Percentiles rank a stretch among this genome's conserved stretches.
Evolutionary conservation across 2,797 vertebrate genomes (phyloP).

Genomic region (Emydoidea blandingii): DNA sequence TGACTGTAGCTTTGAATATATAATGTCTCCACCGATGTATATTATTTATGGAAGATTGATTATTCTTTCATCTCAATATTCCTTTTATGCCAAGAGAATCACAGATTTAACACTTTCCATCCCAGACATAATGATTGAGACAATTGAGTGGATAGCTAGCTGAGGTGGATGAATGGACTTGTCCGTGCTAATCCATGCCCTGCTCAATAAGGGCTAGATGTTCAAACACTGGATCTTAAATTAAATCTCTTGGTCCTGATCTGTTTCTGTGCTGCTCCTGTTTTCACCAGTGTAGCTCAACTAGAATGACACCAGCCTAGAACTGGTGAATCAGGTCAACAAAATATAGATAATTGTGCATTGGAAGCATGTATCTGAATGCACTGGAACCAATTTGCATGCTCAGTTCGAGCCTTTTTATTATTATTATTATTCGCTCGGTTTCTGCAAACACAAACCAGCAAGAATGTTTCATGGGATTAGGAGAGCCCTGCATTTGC

Average conservation of each 20-base stretch:
- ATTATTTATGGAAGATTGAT: slow-evolving; percentile 85
- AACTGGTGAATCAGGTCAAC: neutral
- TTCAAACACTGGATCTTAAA: neutral
- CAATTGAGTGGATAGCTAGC: neutral
- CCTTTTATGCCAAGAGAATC: slow-evolving; percentile 72
- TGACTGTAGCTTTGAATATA: slow-evolving; percentile 79
- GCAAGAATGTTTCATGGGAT: neutral
- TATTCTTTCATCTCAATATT: slow-evolving; percentile 79
- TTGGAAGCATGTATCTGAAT: neutral
- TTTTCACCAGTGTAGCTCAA: neutral
- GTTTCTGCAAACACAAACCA: neutral
- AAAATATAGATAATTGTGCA: neutral
- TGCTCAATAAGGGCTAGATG: neutral
- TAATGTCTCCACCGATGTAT: slow-evolving; percentile 76
- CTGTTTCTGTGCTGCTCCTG: neutral
- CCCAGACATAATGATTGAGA: neutral
- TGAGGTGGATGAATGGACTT: neutral
- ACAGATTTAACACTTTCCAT: slow-evolving; percentile 70
- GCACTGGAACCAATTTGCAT: neutral
- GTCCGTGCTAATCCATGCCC: neutral
- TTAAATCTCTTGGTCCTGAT: neutral
- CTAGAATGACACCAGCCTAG: neutral
- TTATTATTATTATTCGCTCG: neutral
- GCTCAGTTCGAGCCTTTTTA: neutral
- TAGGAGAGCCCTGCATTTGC: neutral